These are phyloP conservation scores for Protodeltote pygarga DNA, from an alignment of 2,888 invertebrate genomes.

Conservation along the genomic window DNA sequence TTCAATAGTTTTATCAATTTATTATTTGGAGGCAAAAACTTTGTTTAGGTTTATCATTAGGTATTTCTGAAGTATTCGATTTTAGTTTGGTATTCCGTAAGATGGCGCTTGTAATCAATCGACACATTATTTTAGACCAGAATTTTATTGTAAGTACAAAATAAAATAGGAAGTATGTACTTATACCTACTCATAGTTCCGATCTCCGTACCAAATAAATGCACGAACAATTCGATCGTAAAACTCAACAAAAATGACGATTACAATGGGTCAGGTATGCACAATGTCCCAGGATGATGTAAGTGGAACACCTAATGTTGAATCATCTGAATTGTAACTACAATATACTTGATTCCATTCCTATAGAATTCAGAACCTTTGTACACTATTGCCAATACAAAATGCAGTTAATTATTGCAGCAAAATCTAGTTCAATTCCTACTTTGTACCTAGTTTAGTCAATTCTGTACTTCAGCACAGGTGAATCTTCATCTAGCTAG, in stretches of 20 bases:
- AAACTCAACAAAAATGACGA: conserved; percentile 33
- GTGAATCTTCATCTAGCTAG: conserved; percentile 4
- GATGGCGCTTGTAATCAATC: too few species aligned
- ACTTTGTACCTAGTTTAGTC: conserved; percentile 39
- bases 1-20: too few species aligned
- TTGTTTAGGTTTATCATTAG: too few species aligned
- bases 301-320: conserved; percentile 63
- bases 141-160: too few species aligned
- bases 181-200: too few species aligned
- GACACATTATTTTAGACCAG: too few species aligned
- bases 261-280: conserved; percentile 51
- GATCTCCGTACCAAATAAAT: too few species aligned
- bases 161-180: too few species aligned
- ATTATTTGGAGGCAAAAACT: too few species aligned
- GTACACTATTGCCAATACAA: conserved; percentile 55
- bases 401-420: conserved; percentile 67
- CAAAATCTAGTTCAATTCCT: conserved; percentile 37
- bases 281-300: conserved; percentile 60
- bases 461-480: conserved; percentile 22
- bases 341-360: conserved; percentile 62
- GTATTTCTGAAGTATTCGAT: too few species aligned
- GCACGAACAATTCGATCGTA: conserved; percentile 18
- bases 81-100: too few species aligned
- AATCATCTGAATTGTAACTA: conserved; percentile 60
- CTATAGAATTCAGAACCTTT: conserved; percentile 58